phyloP scores from a whole-genome alignment of 2,797 vertebrate species.

The Ciconia nigra region DNA sequence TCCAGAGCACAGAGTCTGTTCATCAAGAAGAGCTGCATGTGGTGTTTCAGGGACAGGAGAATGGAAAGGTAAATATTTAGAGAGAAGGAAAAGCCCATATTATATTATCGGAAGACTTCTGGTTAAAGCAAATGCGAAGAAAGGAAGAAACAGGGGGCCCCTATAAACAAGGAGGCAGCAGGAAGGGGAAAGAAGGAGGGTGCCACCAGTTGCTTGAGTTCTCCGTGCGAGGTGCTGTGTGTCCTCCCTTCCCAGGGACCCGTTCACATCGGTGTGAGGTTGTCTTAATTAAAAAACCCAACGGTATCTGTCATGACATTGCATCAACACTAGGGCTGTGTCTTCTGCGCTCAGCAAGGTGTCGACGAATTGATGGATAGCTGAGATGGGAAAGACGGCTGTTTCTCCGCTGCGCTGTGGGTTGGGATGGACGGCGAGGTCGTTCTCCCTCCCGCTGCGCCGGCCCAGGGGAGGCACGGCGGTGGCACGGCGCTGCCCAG shows the following conservation, averaged over 20 bases:
- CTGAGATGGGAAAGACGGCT: not conserved
- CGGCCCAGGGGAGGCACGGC: rapidly evolving
- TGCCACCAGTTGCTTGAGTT: not conserved
- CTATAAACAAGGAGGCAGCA: not conserved
- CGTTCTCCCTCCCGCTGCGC: not conserved
- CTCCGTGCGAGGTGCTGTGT: rapidly evolving
- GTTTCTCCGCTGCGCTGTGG: not conserved
- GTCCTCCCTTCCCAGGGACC: not conserved
- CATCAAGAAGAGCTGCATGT: rapidly evolving
- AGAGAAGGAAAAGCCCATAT: not conserved
- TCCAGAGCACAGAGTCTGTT: not conserved
- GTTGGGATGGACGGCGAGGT: not conserved
- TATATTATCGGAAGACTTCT: not conserved
- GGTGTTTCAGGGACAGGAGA: not conserved
- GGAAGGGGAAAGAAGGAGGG: not conserved
- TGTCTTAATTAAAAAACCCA: not conserved
- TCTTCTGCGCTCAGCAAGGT: not conserved
- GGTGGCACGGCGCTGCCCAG: not conserved
- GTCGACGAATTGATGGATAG: rapidly evolving
- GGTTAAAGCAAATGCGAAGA: not conserved
- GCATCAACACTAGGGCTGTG: not conserved
- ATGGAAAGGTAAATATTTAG: not conserved
- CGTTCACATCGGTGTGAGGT: not conserved
- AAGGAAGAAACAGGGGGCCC: not conserved
- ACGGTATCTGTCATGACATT: not conserved